phyloP scores from a whole-genome alignment of 1,140 invertebrate species.

The Rhagoletis pomonella region DNA sequence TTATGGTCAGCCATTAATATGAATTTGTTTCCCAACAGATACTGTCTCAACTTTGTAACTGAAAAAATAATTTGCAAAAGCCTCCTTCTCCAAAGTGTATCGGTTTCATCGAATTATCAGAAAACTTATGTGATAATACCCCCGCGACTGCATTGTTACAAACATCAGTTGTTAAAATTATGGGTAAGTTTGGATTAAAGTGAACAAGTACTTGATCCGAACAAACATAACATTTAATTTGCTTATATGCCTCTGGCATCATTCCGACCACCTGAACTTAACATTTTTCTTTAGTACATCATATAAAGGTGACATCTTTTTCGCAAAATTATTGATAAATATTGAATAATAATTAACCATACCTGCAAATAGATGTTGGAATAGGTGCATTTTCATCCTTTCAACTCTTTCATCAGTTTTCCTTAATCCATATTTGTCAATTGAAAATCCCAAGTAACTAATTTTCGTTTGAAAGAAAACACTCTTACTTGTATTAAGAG shows the following conservation, averaged over 20 bases:
- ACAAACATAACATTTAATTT: slow-evolving; percentile 59
- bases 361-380: slow-evolving; percentile 62
- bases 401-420: slow-evolving; percentile 55
- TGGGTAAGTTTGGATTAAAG: slow-evolving; percentile 55
- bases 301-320: slow-evolving; percentile 58
- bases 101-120: slow-evolving; percentile 54
- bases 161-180: slow-evolving; percentile 58
- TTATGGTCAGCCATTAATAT: slow-evolving; percentile 75
- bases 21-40: slow-evolving; percentile 63
- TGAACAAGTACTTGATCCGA: slow-evolving; percentile 54
- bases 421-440: slow-evolving; percentile 62
- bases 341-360: slow-evolving; percentile 62
- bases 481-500: too few relatives aligned
- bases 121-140: slow-evolving; percentile 46
- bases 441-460: slow-evolving; percentile 63
- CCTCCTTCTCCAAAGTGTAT: slow-evolving; percentile 62
- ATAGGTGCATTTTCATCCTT: slow-evolving; percentile 55
- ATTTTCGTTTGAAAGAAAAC: too few relatives aligned
- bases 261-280: slow-evolving; percentile 62
- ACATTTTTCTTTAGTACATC: slow-evolving; percentile 60
- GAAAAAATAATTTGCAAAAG: slow-evolving; percentile 73
- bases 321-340: slow-evolving; percentile 32
- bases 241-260: slow-evolving; percentile 60
- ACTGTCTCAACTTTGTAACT: slow-evolving; percentile 56
- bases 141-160: not conserved